phyloP scores from a whole-genome alignment of 2,797 vertebrate genomes.

The Clarias platycephalus region DNA sequence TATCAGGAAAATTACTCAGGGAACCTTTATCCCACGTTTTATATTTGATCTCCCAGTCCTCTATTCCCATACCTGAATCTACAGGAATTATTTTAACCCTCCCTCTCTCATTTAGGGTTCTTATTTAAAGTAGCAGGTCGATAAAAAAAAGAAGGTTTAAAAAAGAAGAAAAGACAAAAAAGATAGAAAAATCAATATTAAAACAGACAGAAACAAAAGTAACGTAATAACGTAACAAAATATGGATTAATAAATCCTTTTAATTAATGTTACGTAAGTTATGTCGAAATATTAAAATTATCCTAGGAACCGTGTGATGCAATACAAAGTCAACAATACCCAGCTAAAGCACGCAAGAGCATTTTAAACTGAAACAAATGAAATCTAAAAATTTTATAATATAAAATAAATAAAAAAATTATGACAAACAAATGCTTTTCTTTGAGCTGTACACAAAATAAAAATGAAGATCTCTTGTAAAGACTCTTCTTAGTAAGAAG shows the following conservation, averaged over 20 bases:
- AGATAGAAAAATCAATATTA: conserved; percentile 62
- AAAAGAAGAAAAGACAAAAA: conserved; percentile 52
- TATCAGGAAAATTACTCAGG: conserved; percentile 80
- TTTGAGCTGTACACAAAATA: not conserved
- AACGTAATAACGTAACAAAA: conserved; percentile 58
- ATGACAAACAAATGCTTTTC: not conserved
- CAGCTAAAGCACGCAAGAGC: not conserved
- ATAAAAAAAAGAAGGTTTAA: conserved; percentile 37
- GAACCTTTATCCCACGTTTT: conserved; percentile 74
- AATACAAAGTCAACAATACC: not conserved
- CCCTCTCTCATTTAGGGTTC: conserved; percentile 76
- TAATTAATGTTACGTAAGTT: not conserved
- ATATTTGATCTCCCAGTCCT: conserved; percentile 83
- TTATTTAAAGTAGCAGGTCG: conserved; percentile 58
- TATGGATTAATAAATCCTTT: too few species aligned
- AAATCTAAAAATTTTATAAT: not conserved
- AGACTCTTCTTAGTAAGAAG: not conserved
- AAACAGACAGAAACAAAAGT: conserved; percentile 54
- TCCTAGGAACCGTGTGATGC: not conserved
- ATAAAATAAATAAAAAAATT: not conserved
- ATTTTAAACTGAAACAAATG: conserved; percentile 2
- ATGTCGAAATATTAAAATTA: not conserved
- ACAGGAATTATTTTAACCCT: conserved; percentile 88
- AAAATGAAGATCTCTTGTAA: not conserved
- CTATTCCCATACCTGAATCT: conserved; percentile 81